phyloP scores from a whole-genome alignment of 2,113 vertebrate species.

The Triplophysa rosa region DNA sequence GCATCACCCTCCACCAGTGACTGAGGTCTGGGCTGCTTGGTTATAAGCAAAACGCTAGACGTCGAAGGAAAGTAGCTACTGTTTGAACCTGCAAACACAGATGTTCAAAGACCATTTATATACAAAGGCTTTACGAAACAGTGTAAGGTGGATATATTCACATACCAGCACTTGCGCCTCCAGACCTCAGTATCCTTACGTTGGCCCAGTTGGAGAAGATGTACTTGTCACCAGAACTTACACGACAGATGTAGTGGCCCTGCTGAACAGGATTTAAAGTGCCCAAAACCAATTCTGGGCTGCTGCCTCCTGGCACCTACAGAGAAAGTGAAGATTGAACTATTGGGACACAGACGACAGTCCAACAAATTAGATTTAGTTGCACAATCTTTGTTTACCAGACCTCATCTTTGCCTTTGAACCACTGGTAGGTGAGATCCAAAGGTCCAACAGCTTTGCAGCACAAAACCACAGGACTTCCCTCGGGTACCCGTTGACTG shows the following conservation, averaged over 20 bases:
- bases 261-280: slow-evolving; percentile 28
- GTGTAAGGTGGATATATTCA: background rate
- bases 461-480: slow-evolving; percentile 66
- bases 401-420: slow-evolving; percentile 80
- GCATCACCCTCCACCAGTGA: slow-evolving; percentile 73
- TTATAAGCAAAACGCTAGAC: slow-evolving; percentile 69
- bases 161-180: slow-evolving; percentile 69
- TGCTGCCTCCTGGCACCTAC: slow-evolving; percentile 71
- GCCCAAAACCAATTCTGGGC: slow-evolving; percentile 71
- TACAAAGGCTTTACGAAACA: background rate
- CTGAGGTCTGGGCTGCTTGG: slow-evolving; percentile 68
- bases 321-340: background rate
- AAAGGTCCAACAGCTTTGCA: slow-evolving; percentile 71
- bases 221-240: slow-evolving; percentile 71
- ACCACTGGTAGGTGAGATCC: slow-evolving; percentile 81
- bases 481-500: slow-evolving; percentile 62
- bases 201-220: slow-evolving; percentile 80
- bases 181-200: slow-evolving; percentile 60
- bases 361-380: background rate
- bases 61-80: slow-evolving; percentile 53
- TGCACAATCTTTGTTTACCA: slow-evolving; percentile 5
- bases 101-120: background rate
- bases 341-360: background rate
- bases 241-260: slow-evolving; percentile 79
- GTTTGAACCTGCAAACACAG: background rate